Percentiles rank a stretch among this genome's conserved stretches.
phyloP scores from a whole-genome alignment of 2,888 invertebrate genomes.

The Hyppa rectilinea region DNA sequence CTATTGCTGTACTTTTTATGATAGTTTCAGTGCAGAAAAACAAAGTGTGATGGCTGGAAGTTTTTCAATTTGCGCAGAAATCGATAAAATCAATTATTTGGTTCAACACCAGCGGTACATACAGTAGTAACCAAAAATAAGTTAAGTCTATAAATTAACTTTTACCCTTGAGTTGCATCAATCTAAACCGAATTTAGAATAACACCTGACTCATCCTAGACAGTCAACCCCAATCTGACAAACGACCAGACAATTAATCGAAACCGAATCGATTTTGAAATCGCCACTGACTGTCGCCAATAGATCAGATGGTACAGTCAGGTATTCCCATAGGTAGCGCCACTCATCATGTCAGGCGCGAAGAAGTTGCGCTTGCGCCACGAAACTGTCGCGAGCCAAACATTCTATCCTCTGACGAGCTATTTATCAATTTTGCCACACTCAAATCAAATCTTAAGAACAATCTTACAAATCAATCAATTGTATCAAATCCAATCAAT shows the following conservation, averaged over 20 bases:
- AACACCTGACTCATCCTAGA: slow-evolving; percentile 16
- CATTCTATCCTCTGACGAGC: slow-evolving; percentile 44
- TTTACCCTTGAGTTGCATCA: slow-evolving; percentile 1
- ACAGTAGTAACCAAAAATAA: no score
- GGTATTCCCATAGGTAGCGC: slow-evolving; percentile 42
- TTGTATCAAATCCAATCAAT: no score
- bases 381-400: slow-evolving; percentile 54
- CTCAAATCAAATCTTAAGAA: not conserved
- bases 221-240: slow-evolving; percentile 10
- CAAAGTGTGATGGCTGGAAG: not conserved
- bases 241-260: slow-evolving; percentile 37
- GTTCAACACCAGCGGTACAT: no score
- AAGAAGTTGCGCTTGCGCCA: slow-evolving; percentile 49
- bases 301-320: not conserved
- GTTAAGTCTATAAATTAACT: not conserved
- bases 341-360: slow-evolving; percentile 39
- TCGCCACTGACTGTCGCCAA: slow-evolving; percentile 16
- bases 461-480: no score
- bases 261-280: slow-evolving; percentile 36
- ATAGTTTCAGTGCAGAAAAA: slow-evolving; percentile 5
- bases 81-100: no score
- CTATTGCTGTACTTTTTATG: slow-evolving; percentile 14
- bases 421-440: slow-evolving; percentile 46
- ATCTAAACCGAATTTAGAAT: slow-evolving; percentile 1
- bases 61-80: not conserved